Evolutionary conservation across 1,140 invertebrate species (phyloP).

Genomic region (Alviniconcha marisindica): DNA sequence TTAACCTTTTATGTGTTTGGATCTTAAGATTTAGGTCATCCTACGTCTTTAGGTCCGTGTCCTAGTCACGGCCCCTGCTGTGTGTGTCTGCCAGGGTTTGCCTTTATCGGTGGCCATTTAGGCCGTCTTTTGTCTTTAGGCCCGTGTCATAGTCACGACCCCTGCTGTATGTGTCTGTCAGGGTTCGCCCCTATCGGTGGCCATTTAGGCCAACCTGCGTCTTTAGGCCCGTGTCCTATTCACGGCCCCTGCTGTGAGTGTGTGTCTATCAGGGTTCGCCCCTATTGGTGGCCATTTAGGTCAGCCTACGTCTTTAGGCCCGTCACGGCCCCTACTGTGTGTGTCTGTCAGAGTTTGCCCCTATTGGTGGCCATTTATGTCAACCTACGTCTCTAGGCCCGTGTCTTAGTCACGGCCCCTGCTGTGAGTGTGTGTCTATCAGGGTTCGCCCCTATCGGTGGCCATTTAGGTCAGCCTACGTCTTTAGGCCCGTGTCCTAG

Average conservation of each 20-base stretch:
- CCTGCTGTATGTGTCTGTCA: no score
- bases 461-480: constrained; percentile 70
- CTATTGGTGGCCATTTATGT: constrained; percentile 90
- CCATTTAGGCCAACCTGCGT: background rate
- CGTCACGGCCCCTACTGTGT: background rate
- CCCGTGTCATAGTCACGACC: background rate
- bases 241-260: background rate
- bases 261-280: constrained; percentile 65
- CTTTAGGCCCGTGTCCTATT: background rate
- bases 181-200: no score
- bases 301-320: background rate
- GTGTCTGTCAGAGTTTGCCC: constrained; percentile 74
- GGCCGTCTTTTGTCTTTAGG: background rate
- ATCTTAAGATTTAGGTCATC: no score
- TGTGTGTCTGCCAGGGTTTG: no score
- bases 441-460: constrained; percentile 87
- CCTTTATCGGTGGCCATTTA: background rate
- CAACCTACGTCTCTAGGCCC: background rate
- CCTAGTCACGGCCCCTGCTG: background rate
- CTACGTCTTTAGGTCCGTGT: background rate
- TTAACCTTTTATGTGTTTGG: no score
- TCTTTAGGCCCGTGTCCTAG: background rate
- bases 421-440: constrained; percentile 37
- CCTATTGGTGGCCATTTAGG: constrained; percentile 92
- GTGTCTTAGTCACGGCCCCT: background rate